Evolutionary conservation across 2,113 vertebrate species (phyloP), one percentile per base, ranked within the genome.

Genomic region (Strigops habroptila): DNA sequence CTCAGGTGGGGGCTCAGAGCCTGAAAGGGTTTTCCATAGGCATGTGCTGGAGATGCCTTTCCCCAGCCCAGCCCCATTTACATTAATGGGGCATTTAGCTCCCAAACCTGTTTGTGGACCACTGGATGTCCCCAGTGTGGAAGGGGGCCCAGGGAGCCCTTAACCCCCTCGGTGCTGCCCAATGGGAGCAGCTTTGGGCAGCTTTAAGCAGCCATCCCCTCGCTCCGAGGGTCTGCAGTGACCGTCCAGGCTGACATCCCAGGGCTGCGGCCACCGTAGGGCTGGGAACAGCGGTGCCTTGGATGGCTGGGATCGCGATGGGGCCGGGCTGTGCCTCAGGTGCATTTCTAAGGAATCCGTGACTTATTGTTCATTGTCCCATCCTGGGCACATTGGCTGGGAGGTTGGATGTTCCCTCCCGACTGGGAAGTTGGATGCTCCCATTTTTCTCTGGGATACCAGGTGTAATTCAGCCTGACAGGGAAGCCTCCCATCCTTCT

Each of bases 41-140:
- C 91, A 89, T 71, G 77, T 85, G 39, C 86, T n/a, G 70, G 81
- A 91, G 92, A 87, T 91, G 81, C 69, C 93, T 71, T 82, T 93
- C 57, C 76, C 63, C 43, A 44, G 67, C 67, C 63, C 74, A 59
- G 67, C 39, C 28, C 86, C 84, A 91, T 95, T 94, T 52, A 82
- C 85, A 92, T 94, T 96, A 69, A 95, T 79, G 95, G 92, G 78
- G 81, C 86, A 80, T 92, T 94, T 62, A 85, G 73, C 75, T 88
- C 78, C 77, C 59, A 85, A 89, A 95, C 86, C 78, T 48, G 83
- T 93, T 88, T 90, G 94, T n/a, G 82, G 90, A 80, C 90, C 85
- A n/a, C 85, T 80, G 81, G 27, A 16, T 49, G 62, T 81, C 43
- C 8, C 41, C 77, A 12, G 53, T 3, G 5, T 37, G 44, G 55